These are phyloP conservation scores for Octomys mimax DNA, from an alignment of 2,797 vertebrate genomes.

Conservation along the genomic window DNA sequence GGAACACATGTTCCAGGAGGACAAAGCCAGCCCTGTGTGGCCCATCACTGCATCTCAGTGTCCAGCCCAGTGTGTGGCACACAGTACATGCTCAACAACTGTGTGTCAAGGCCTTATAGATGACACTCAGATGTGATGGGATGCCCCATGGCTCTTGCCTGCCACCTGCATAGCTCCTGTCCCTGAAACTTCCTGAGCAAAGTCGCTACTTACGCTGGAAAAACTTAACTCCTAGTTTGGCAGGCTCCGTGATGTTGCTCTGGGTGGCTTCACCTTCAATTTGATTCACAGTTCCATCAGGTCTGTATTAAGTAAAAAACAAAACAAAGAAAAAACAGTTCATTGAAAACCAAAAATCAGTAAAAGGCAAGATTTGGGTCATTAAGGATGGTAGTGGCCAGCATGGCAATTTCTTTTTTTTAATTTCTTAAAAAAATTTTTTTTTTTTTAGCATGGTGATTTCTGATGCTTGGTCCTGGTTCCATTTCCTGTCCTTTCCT, in stretches of 20 bases:
- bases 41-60: background rate
- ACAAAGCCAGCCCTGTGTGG: background rate
- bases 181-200: background rate
- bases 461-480: background rate
- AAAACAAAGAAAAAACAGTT: background rate
- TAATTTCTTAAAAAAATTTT: too few species aligned
- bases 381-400: background rate
- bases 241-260: constrained; percentile 92
- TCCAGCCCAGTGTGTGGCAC: background rate
- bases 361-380: background rate
- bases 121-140: background rate
- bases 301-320: constrained; percentile 85
- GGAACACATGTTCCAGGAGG: background rate
- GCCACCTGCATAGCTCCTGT: background rate
- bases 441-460: background rate
- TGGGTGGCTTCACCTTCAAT: constrained; percentile 91
- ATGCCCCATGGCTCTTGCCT: background rate
- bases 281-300: constrained; percentile 90
- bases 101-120: background rate
- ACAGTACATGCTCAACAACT: background rate
- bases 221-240: constrained; percentile 94
- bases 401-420: background rate
- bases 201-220: constrained; percentile 92
- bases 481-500: background rate
- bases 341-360: background rate